Evolutionary conservation across 2,113 vertebrate species (phyloP).

Genomic region (Galbula dea): DNA sequence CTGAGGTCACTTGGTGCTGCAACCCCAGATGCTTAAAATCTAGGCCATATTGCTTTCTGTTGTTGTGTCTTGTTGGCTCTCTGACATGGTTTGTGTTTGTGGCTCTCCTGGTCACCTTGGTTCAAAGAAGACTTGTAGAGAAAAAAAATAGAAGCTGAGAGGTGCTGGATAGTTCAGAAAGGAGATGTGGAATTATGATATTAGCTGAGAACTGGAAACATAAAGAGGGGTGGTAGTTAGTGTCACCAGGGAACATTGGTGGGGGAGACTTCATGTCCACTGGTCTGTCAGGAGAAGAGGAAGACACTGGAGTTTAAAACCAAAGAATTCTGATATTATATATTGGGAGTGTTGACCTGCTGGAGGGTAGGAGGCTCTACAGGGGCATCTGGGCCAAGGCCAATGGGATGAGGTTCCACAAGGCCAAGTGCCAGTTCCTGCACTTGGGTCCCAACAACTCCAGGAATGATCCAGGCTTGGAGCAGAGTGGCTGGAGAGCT

Average conservation of each 20-base stretch:
- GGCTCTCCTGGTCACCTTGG: neutral
- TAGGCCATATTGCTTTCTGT: neutral
- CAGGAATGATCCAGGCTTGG: too few relatives aligned
- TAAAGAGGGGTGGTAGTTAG: neutral
- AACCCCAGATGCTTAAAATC: neutral
- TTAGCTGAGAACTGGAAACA: neutral
- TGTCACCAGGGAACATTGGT: accelerated
- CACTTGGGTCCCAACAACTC: too few relatives aligned
- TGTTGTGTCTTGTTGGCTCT: neutral
- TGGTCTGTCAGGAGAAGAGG: neutral
- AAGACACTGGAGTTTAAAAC: neutral
- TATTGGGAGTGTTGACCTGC: too few relatives aligned
- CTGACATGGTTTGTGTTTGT: neutral
- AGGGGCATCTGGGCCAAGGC: too few relatives aligned
- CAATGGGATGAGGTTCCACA: too few relatives aligned
- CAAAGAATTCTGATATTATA: neutral
- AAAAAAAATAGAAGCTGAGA: neutral
- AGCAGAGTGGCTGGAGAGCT: too few relatives aligned
- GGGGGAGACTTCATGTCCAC: neutral
- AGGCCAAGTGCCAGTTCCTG: too few relatives aligned
- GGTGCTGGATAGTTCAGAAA: neutral
- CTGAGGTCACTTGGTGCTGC: neutral
- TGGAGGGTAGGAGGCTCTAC: too few relatives aligned
- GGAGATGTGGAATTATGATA: neutral
- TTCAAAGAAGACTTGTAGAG: neutral